A percentile compares a stretch with the other conserved stretches of the same genome.
Conservation (phyloP, 2,113 vertebrate species). For the Acrocephalus arundinaceus region DNA sequence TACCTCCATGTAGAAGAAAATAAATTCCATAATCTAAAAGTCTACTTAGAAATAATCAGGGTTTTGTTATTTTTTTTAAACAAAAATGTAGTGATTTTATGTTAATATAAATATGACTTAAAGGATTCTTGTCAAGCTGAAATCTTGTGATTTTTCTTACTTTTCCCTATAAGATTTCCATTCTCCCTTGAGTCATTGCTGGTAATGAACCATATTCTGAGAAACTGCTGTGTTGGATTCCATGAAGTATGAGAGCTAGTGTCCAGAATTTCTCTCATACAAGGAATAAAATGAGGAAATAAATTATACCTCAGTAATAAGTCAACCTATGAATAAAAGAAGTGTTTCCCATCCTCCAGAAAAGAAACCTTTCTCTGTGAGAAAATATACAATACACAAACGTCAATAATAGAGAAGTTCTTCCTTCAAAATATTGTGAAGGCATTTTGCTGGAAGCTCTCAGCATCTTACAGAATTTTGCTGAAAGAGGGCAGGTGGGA, state of each 20-base stretch:
- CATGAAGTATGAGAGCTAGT: not conserved
- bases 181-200: not conserved
- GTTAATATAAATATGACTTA: not conserved
- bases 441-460: not conserved
- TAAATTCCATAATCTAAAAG: not conserved
- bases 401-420: not conserved
- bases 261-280: not conserved
- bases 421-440: not conserved
- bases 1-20: not conserved
- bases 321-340: not conserved
- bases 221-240: not conserved
- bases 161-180: not conserved
- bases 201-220: not conserved
- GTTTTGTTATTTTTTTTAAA: not conserved
- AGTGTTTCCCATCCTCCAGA: not conserved
- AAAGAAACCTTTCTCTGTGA: not conserved
- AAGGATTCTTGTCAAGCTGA: not conserved
- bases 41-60: not conserved
- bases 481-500: not conserved
- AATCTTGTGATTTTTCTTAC: not conserved
- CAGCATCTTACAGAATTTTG: not conserved
- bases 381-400: not conserved
- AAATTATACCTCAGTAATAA: not conserved
- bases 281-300: not conserved
- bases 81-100: not conserved